Evolutionary conservation across 64 coral and sea anemone genomes (phyloP), one percentile per base, ranked within the genome.

Genomic region (Acropora yongei): DNA sequence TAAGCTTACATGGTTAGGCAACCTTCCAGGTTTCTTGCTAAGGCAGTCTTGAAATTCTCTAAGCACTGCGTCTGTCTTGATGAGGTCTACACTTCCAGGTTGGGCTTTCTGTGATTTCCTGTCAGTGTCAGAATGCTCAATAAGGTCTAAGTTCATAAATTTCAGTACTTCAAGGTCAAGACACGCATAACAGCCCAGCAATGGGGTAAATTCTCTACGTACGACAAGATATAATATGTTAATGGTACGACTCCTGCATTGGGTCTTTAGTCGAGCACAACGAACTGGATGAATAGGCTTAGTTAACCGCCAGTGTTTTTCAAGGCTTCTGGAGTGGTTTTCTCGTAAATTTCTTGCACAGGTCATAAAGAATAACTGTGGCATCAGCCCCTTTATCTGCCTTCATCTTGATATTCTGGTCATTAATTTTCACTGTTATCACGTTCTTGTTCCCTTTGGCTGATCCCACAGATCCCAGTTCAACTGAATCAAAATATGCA

Each of bases 401-500:
- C 57, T 93, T 93, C 14, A 93, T 30, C 61, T 82, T 66, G 17
- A 61, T 61, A 18, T 80, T 14, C 4, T 84, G 51, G 51, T 55
- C 0, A 40, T 12, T 53, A 46, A 93, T 77, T 42, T 48, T 87
- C 8, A 93, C 20, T n/a, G 45, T 87, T 30, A 78, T 86, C 91
- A 87, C 60, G 48, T n/a, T 78, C 19, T 93, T 87, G 40, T 68
- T 76, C 47, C 13, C 46, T 42, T 63, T 20, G 30, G 44, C 90
- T 86, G 30, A 30, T 30, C 30, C 30, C 30, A 30, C 30, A 30
- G 30, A 76, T 16, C 80, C 75, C 11, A 93, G 14, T 67, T 93
- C 80, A 87, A 93, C 75, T 10, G 91, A 93, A 44, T n/a, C 82
- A 88, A 93, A 93, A 53, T 93, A 93, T 78, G 91, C 49, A 50